Percentiles rank a stretch among this genome's conserved stretches.
Conservation (phyloP, 53 echinoderm and acorn worm species). For the Glandiceps talaboti region DNA sequence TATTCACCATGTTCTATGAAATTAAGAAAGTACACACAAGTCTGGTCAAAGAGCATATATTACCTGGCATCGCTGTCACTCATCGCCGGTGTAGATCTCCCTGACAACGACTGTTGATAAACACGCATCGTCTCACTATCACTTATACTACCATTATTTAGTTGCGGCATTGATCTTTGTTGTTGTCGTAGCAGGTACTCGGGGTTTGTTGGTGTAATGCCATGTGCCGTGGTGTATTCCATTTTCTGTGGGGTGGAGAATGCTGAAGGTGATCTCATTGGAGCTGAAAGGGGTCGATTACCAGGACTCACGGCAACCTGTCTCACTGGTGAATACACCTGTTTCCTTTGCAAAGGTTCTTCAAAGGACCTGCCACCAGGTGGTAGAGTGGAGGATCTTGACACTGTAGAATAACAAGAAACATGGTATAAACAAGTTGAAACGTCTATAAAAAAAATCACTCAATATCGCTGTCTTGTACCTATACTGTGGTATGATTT, state of each 20-base stretch:
- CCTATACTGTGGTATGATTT: no score
- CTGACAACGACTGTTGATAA: background rate
- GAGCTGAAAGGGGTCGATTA: background rate
- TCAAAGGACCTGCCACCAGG: background rate
- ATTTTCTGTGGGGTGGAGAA: background rate
- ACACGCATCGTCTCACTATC: background rate
- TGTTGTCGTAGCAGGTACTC: background rate
- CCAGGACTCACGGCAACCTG: background rate
- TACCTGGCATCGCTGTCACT: background rate
- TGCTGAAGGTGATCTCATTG: background rate
- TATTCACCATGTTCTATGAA: no score
- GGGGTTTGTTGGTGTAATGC: background rate
- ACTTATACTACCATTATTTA: background rate
- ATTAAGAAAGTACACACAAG: no score
- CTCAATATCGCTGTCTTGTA: no score
- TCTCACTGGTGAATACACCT: background rate
- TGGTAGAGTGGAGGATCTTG: background rate
- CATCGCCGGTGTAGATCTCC: background rate
- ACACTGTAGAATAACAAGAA: no score
- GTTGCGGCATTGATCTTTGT: background rate
- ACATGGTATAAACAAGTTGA: no score
- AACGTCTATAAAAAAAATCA: no score
- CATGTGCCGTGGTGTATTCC: background rate
- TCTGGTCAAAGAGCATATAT: background rate
- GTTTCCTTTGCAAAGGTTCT: background rate